A percentile compares a stretch with the other conserved stretches of the same genome.
Conservation (phyloP, 2,888 invertebrate species). For the Mycalesis mineus region DNA sequence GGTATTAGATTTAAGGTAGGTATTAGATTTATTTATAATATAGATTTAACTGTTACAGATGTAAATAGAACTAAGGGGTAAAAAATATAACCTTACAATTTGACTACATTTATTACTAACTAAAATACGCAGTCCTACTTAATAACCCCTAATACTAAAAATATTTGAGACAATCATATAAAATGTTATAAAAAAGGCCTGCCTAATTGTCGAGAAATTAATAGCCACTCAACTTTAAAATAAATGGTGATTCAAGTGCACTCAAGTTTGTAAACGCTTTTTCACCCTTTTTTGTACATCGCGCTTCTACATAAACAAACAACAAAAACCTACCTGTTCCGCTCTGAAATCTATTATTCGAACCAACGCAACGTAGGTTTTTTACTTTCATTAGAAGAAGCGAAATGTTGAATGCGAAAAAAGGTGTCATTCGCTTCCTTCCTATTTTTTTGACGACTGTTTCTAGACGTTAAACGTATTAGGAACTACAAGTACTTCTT, state of each 20-base stretch:
- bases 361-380: conserved; percentile 4
- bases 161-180: not conserved
- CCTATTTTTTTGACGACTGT: conserved; percentile 12
- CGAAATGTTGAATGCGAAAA: conserved; percentile 10
- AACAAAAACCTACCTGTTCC: conserved; percentile 17
- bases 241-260: conserved; percentile 4
- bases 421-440: conserved; percentile 19
- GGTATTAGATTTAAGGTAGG: too few species aligned
- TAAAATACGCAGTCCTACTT: not conserved
- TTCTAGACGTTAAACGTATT: not conserved
- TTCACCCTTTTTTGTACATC: conserved; percentile 1
- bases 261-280: conserved; percentile 1
- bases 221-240: not conserved
- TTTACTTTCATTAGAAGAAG: conserved; percentile 17
- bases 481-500: not conserved
- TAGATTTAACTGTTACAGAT: too few species aligned
- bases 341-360: conserved; percentile 22
- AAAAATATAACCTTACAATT: too few species aligned
- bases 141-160: not conserved
- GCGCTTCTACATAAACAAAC: conserved; percentile 9
- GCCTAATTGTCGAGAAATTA: not conserved
- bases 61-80: too few species aligned
- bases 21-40: too few species aligned
- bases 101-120: too few species aligned
- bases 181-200: not conserved